These are phyloP conservation scores for Oryzias javanicus DNA, from an alignment of 2,113 vertebrate species.

Conservation along the genomic window DNA sequence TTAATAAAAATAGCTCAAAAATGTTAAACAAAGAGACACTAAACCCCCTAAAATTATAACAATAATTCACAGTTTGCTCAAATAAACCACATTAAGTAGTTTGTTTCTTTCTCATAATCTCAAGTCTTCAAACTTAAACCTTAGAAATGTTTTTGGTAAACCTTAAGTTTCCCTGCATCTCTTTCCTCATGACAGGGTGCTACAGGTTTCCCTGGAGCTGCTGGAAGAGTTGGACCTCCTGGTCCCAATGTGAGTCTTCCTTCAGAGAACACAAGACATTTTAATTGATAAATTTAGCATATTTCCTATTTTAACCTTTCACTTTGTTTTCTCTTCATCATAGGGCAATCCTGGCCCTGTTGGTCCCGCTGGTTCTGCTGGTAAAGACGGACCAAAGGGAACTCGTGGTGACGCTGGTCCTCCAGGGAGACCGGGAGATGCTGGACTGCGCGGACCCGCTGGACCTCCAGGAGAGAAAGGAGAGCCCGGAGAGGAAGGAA, in stretches of 20 bases:
- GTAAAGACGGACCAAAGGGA: constrained; percentile 96
- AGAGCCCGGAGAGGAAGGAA: constrained; percentile 85
- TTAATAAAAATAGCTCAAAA: too few relatives aligned
- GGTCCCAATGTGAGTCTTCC: constrained; percentile 88
- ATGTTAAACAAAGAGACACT: too few relatives aligned
- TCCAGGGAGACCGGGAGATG: constrained; percentile 85
- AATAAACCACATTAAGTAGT: too few relatives aligned
- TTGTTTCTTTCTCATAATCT: too few relatives aligned
- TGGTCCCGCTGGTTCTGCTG: constrained; percentile 84
- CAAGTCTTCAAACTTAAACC: too few relatives aligned
- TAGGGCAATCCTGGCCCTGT: constrained; percentile 91
- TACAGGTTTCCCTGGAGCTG: constrained; percentile 95
- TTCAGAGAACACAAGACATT: not conserved
- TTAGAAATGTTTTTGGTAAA: not conserved
- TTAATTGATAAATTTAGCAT: not conserved
- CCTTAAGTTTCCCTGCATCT: not conserved
- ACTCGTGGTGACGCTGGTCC: constrained; percentile 85
- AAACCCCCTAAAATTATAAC: too few relatives aligned
- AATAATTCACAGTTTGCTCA: too few relatives aligned
- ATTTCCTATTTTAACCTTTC: constrained; percentile 2
- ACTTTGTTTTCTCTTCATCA: constrained; percentile 13
- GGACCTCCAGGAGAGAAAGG: constrained; percentile 90
- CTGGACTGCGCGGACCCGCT: constrained; percentile 86
- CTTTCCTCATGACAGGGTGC: constrained; percentile 79
- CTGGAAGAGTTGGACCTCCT: constrained; percentile 92